phyloP scores from a whole-genome alignment of 2,113 vertebrate species.

The Brachyhypopomus occidentalis region DNA sequence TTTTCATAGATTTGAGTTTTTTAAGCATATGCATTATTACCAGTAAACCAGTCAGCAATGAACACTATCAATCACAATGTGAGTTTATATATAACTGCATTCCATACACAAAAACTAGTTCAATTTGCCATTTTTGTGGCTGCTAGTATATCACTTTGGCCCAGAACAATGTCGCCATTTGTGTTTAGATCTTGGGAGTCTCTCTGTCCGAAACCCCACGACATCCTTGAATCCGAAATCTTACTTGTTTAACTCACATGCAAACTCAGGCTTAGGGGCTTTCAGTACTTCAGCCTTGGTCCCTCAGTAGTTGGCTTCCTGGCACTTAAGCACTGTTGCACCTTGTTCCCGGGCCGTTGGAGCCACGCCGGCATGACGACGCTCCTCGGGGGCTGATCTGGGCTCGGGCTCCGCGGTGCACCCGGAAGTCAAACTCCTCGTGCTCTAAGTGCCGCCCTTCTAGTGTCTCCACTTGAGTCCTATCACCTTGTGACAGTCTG shows the following conservation, averaged over 20 bases:
- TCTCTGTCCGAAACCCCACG: not conserved
- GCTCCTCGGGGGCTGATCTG: slow-evolving; percentile 13
- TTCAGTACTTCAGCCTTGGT: not conserved
- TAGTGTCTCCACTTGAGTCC: slow-evolving; percentile 62
- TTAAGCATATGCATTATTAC: too few relatives aligned
- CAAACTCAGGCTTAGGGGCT: not conserved
- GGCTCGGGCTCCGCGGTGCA: slow-evolving; percentile 23
- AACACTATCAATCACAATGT: not conserved
- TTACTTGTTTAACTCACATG: slow-evolving; percentile 7
- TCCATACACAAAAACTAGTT: not conserved
- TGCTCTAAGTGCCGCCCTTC: slow-evolving; percentile 52
- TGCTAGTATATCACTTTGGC: not conserved
- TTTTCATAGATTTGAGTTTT: not conserved
- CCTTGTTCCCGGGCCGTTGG: slow-evolving; percentile 26
- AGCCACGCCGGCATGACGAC: slow-evolving; percentile 17
- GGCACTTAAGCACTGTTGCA: not conserved
- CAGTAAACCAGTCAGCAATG: not conserved
- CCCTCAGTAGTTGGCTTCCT: not conserved
- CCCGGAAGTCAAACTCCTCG: slow-evolving; percentile 47
- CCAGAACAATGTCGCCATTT: not conserved
- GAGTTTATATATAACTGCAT: slow-evolving; percentile 19
- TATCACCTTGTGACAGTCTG: slow-evolving; percentile 67
- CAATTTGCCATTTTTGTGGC: not conserved
- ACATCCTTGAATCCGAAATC: not conserved
- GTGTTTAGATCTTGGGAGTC: not conserved